Evolutionary conservation across 2,797 vertebrate species (phyloP), one percentile per base, ranked within the genome.

Genomic region (Gallinago stenura): DNA sequence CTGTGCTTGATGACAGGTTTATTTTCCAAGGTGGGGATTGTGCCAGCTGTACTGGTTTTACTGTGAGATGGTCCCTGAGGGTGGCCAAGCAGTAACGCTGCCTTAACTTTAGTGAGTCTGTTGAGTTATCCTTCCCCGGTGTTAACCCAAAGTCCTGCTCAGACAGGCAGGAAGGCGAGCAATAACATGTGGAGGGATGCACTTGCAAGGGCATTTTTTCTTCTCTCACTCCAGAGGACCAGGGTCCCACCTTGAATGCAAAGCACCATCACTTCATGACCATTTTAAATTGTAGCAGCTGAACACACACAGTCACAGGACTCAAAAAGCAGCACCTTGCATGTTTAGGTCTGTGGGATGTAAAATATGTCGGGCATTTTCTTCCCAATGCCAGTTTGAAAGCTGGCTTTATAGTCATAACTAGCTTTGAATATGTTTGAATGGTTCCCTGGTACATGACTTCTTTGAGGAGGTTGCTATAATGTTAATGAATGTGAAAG

Each of bases 401-500:
- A 65, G 19, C 31, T 41, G 5, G 17, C 61, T 92, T 78, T 77
- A 11, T 16, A 54, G 37, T 69, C 46, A 30, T n/a, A 64, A 17
- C 37, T 71, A 65, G 57, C 78, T 88, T 51, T 87, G 62, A 39
- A 5, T 54, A 31, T 17, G 30, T 84, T 83, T 84, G 68, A 48
- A 22, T 54, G 1, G 3, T 53, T 80, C 46, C 41, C 64, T 45
- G 50, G 61, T 37, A 71, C 19, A 2, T 31, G 35, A 54, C 65
- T 95, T 75, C 79, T 87, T 95, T 77, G 50, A 80, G 78, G 90
- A 68, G 41, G 35, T 81, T 94, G 53, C 66, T 88, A 7, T 88
- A 87, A 89, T 28, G 65, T 57, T 91, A 93, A 93, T 79, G 83
- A 92, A 89, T 62, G 71, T 81, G 90, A 41, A 92, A 92, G 41